Evolutionary conservation across 2,113 vertebrate species (phyloP).

Genomic region (Rissa tridactyla): DNA sequence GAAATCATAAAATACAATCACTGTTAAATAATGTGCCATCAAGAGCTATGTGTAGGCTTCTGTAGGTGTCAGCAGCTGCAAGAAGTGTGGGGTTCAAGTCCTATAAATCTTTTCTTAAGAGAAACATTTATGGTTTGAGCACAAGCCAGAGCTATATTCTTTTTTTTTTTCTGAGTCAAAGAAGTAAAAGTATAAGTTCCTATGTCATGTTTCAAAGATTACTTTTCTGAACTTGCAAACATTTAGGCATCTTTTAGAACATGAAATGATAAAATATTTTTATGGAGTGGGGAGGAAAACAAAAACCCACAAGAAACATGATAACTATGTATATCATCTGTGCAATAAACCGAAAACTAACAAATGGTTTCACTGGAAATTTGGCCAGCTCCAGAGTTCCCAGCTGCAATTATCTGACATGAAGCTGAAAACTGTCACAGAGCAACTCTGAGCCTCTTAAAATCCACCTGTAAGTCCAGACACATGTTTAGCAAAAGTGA

Average conservation of each 20-base stretch:
- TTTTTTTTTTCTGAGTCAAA: not conserved
- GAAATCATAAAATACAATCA: not conserved
- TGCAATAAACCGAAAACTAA: not conserved
- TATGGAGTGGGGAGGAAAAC: not conserved
- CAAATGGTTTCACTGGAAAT: not conserved
- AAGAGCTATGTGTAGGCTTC: not conserved
- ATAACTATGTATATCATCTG: not conserved
- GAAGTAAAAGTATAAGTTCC: not conserved
- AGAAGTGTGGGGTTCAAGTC: not conserved
- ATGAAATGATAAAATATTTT: not conserved
- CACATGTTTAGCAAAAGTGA: not conserved
- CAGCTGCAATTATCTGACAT: not conserved
- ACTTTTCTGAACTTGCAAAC: not conserved
- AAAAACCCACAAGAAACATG: not conserved
- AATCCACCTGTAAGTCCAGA: not conserved
- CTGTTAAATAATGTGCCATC: not conserved
- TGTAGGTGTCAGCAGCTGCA: conserved; percentile 2
- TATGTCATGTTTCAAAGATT: not conserved
- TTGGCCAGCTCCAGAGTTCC: not conserved
- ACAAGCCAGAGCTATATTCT: not conserved
- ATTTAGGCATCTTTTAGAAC: not conserved
- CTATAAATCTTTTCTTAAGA: not conserved
- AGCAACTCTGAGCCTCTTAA: not conserved
- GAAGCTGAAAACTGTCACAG: not conserved
- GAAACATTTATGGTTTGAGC: not conserved